phyloP scores from a whole-genome alignment of 2,888 invertebrate genomes.

The Cephus runcator region DNA sequence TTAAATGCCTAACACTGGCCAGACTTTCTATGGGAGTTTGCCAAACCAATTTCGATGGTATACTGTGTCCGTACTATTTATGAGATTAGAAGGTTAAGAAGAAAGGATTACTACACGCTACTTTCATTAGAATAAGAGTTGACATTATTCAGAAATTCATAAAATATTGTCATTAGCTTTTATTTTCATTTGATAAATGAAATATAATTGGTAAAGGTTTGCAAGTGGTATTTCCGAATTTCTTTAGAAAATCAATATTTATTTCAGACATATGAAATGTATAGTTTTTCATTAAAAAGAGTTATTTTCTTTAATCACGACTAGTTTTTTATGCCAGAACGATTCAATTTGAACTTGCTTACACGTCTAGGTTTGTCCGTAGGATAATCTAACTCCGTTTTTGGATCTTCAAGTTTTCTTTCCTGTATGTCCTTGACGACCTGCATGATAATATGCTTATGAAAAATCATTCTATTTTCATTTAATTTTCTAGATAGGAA shows the following conservation, averaged over 20 bases:
- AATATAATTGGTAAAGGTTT: not conserved
- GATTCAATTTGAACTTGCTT: conserved; percentile 53
- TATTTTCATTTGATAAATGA: not conserved
- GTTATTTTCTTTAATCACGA: not conserved
- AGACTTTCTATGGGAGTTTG: not conserved
- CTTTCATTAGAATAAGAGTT: not conserved
- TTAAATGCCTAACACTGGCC: not conserved
- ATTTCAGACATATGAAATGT: not conserved
- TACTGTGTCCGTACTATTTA: not conserved
- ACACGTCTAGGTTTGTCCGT: conserved; percentile 35
- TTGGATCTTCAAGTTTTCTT: conserved; percentile 24
- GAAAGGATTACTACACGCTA: not conserved
- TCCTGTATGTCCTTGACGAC: conserved; percentile 49
- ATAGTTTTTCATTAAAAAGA: not conserved
- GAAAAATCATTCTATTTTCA: not conserved
- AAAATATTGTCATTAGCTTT: not conserved
- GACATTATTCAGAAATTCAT: not conserved
- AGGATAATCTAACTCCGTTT: conserved; percentile 12
- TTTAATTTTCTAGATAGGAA: not conserved
- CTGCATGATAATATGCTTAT: conserved; percentile 30
- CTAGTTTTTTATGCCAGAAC: conserved; percentile 16
- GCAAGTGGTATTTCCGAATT: not conserved
- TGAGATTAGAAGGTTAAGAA: not conserved
- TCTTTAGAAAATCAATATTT: not conserved
- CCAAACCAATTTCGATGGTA: not conserved